Percentiles rank a stretch among this genome's conserved stretches.
These are phyloP conservation scores for Chrysemys picta DNA, from an alignment of 2,113 vertebrate species.

Conservation along the genomic window DNA sequence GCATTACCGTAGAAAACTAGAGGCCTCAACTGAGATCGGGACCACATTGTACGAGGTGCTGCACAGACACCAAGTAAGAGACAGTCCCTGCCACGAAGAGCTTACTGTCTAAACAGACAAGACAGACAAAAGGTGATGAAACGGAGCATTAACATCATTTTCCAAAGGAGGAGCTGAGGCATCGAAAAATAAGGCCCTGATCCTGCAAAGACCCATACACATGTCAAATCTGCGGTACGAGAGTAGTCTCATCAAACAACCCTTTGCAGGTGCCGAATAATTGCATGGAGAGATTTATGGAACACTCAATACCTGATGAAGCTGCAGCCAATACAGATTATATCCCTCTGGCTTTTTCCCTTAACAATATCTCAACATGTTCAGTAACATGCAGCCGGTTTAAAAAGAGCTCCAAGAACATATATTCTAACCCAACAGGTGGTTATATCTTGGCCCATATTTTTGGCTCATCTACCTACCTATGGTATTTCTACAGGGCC, in stretches of 20 bases:
- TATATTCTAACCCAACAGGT: background rate
- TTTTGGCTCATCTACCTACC: background rate
- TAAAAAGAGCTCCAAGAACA: conserved; percentile 37
- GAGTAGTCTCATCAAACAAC: background rate
- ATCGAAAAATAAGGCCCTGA: background rate
- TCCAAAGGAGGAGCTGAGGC: no score
- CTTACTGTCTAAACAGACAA: background rate
- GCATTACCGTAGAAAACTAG: background rate
- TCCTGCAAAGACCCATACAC: background rate
- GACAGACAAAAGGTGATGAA: background rate
- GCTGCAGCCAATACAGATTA: conserved; percentile 33
- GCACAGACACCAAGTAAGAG: background rate
- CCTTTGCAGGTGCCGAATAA: background rate
- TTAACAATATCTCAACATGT: conserved; percentile 26
- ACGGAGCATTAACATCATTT: background rate
- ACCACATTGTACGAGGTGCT: background rate
- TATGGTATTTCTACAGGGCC: background rate
- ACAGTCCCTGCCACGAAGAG: background rate
- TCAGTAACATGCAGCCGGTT: conserved; percentile 42
- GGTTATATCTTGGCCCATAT: background rate
- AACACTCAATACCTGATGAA: background rate
- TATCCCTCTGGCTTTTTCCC: conserved; percentile 17
- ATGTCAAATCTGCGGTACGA: accelerated
- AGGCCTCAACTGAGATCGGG: background rate
- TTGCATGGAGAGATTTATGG: conserved; percentile 61